These are phyloP conservation scores for Pheosia gnoma DNA, from an alignment of 2,888 invertebrate species.

Conservation along the genomic window DNA sequence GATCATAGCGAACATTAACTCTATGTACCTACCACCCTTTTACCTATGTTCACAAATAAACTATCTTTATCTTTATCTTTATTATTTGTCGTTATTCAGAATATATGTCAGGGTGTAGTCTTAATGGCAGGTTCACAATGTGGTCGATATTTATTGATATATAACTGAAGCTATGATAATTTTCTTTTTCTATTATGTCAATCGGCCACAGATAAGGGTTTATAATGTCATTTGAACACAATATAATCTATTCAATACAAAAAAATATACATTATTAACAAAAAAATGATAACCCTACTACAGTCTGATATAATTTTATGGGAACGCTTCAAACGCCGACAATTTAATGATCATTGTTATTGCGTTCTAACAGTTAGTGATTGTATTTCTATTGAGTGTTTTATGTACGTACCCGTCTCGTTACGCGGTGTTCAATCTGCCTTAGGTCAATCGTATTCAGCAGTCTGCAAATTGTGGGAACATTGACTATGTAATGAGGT, in stretches of 20 bases:
- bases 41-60: too few relatives aligned
- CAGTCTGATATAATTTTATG: background rate
- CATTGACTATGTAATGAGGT: constrained; percentile 38
- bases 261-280: background rate
- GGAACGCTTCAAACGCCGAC: constrained; percentile 17
- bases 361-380: constrained; percentile 27
- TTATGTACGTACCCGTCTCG: constrained; percentile 20
- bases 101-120: too few relatives aligned
- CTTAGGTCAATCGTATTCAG: constrained; percentile 53
- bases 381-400: constrained; percentile 36
- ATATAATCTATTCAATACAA: background rate
- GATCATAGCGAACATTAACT: too few relatives aligned
- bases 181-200: too few relatives aligned
- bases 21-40: too few relatives aligned
- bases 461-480: constrained; percentile 29
- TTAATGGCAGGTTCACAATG: too few relatives aligned
- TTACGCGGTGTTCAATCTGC: constrained; percentile 22
- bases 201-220: too few relatives aligned
- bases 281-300: background rate
- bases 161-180: too few relatives aligned
- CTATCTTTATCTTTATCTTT: too few relatives aligned
- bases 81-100: too few relatives aligned
- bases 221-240: too few relatives aligned
- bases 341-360: constrained; percentile 39
- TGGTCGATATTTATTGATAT: too few relatives aligned